A percentile compares a stretch with the other conserved stretches of the same genome.
Evolutionary conservation across 1,140 invertebrate species (phyloP).

Genomic region (Lanistes nyassanus): DNA sequence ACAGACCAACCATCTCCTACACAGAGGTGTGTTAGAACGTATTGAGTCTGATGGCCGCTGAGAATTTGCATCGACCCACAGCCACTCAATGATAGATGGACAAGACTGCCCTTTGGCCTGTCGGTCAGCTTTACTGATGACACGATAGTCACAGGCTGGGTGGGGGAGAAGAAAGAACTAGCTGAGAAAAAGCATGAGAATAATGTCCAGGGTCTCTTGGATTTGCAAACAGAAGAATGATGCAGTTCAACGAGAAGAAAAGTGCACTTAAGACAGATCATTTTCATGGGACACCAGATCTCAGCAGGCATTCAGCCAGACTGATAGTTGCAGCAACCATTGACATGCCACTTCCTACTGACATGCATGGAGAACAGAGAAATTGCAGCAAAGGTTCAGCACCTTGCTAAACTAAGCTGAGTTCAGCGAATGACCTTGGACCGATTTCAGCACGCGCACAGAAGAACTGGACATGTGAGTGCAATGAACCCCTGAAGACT

Average conservation of each 20-base stretch:
- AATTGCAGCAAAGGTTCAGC: slow-evolving; percentile 37
- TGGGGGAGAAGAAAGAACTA: slow-evolving; percentile 16
- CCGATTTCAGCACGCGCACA: background rate
- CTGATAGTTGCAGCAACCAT: slow-evolving; percentile 8
- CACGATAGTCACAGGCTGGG: slow-evolving; percentile 25
- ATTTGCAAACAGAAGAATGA: slow-evolving; percentile 27
- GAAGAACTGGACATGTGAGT: slow-evolving; percentile 49
- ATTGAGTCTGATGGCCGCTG: slow-evolving; percentile 43
- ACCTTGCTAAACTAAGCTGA: slow-evolving; percentile 33
- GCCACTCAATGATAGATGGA: slow-evolving; percentile 44
- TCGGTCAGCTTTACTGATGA: slow-evolving; percentile 35
- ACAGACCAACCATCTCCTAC: slow-evolving; percentile 30
- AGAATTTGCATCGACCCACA: too few species aligned
- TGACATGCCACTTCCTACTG: slow-evolving; percentile 12
- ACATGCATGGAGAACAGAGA: slow-evolving; percentile 3
- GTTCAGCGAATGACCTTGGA: slow-evolving; percentile 20
- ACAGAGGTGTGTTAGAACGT: slow-evolving; percentile 48
- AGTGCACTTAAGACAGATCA: slow-evolving; percentile 26
- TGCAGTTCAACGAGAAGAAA: slow-evolving; percentile 40
- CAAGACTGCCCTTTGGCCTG: slow-evolving; percentile 42
- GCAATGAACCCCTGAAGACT: slow-evolving; percentile 54
- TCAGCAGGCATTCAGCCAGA: slow-evolving; percentile 12
- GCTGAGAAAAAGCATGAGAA: slow-evolving; percentile 21
- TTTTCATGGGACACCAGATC: slow-evolving; percentile 46
- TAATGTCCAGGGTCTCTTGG: slow-evolving; percentile 13